Conservation (phyloP, 2,888 invertebrate genomes). For the Caenorhabditis wallacei region DNA sequence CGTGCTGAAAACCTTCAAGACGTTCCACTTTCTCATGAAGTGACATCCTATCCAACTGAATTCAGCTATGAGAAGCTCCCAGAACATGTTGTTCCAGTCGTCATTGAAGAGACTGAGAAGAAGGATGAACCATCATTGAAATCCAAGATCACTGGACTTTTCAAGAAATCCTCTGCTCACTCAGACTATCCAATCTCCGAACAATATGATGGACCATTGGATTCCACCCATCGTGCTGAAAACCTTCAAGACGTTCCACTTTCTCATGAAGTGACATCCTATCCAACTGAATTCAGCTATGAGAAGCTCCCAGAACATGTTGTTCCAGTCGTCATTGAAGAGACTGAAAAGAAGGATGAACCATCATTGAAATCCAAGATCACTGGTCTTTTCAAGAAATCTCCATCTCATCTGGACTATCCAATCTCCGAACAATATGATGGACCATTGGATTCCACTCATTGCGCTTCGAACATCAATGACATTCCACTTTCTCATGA, state of each 20-base stretch:
- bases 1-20: conserved; percentile 42
- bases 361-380: conserved; percentile 49
- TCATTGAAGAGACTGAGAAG: conserved; percentile 47
- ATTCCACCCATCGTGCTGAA: conserved; percentile 18
- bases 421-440: conserved; percentile 59
- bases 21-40: conserved; percentile 51
- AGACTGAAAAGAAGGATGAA: conserved; percentile 36
- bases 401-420: conserved; percentile 67
- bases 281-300: conserved; percentile 25
- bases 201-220: conserved; percentile 20
- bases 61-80: conserved; percentile 44
- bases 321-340: conserved; percentile 19
- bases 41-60: conserved; percentile 43
- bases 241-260: conserved; percentile 21
- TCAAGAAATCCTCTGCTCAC: conserved; percentile 58
- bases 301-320: conserved; percentile 27
- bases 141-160: conserved; percentile 57
- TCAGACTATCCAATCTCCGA: conserved; percentile 31
- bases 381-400: conserved; percentile 46
- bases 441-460: conserved; percentile 29
- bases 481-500: conserved; percentile 5
- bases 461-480: not conserved
- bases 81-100: conserved; percentile 40
- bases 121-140: conserved; percentile 36
- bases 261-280: conserved; percentile 20